Conservation (phyloP, 2,113 vertebrate genomes). For the Thomomys bottae region DNA sequence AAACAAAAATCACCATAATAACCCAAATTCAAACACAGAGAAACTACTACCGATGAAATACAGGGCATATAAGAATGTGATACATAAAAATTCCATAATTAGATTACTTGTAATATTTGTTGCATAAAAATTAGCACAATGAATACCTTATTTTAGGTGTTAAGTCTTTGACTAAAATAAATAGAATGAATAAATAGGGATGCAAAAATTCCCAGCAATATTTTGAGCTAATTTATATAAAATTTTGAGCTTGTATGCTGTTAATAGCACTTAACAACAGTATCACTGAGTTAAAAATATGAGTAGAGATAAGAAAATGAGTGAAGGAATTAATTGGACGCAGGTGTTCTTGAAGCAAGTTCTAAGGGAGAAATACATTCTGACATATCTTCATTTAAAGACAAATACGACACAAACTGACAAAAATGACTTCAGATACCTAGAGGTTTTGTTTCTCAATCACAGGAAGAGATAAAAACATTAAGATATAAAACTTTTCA, state of each 20-base stretch:
- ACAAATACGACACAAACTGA: constrained; percentile 19
- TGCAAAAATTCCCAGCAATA: background rate
- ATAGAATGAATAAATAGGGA: background rate
- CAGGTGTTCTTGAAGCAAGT: constrained; percentile 25
- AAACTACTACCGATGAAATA: background rate
- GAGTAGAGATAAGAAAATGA: constrained; percentile 48
- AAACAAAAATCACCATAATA: background rate
- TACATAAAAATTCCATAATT: background rate
- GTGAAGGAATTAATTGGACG: constrained; percentile 51
- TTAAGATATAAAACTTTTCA: background rate
- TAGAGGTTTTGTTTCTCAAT: constrained; percentile 14
- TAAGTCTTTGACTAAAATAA: constrained; percentile 28
- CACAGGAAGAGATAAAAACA: background rate
- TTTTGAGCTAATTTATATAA: background rate
- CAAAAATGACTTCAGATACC: constrained; percentile 23
- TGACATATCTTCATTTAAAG: background rate
- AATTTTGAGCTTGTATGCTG: background rate
- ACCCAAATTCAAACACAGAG: background rate
- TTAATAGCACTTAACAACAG: constrained; percentile 8
- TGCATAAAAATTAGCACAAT: constrained; percentile 5
- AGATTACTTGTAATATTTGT: background rate
- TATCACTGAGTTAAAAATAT: constrained; percentile 34
- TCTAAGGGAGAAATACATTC: background rate
- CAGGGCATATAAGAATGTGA: background rate
- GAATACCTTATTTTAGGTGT: constrained; percentile 27